Percentiles rank a stretch among this genome's conserved stretches.
phyloP scores from a whole-genome alignment of 2,797 vertebrate genomes.

The Melanogrammus aeglefinus region DNA sequence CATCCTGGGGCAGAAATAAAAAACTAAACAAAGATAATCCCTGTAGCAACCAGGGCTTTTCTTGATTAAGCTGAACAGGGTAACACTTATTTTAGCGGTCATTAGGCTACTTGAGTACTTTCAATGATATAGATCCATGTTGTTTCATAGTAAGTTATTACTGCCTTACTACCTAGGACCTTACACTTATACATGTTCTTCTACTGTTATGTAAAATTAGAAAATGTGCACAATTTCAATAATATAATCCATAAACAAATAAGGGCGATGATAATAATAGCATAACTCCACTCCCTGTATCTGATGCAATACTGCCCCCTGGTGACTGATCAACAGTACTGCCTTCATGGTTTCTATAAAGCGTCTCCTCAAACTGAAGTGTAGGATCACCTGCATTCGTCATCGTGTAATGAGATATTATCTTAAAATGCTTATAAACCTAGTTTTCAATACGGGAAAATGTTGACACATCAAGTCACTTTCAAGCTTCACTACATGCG shows the following conservation, averaged over 20 bases:
- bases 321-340: slow-evolving; percentile 38
- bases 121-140: background rate
- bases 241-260: background rate
- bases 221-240: background rate
- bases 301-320: slow-evolving; percentile 59
- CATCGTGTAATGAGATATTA: background rate
- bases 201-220: background rate
- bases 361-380: background rate
- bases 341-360: background rate
- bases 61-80: background rate
- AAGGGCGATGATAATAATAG: background rate
- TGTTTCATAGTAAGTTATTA: background rate
- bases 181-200: background rate
- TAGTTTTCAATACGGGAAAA: background rate
- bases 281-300: background rate
- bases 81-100: background rate
- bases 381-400: no score
- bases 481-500: background rate
- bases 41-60: background rate
- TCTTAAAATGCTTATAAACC: background rate
- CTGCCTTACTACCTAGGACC: background rate
- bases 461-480: background rate
- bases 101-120: background rate
- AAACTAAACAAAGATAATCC: background rate
- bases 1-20: background rate